Conservation (phyloP, 2,113 vertebrate species). For the Anthoscopus minutus region DNA sequence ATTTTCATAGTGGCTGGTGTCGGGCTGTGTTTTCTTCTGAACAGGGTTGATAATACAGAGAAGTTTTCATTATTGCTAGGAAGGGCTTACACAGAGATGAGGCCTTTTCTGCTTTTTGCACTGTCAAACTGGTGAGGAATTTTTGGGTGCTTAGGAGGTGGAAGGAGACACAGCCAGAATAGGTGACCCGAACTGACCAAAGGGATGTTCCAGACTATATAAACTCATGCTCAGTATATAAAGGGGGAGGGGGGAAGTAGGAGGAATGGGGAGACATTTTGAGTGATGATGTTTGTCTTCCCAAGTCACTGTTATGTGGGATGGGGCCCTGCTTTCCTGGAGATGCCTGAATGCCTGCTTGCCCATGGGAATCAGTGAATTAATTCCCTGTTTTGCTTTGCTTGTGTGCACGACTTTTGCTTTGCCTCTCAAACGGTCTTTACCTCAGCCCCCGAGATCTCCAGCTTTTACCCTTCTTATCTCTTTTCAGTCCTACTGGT, state of each 20-base stretch:
- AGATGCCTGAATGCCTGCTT: neutral
- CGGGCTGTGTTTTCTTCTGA: neutral
- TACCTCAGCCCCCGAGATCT: neutral
- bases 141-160: neutral
- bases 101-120: neutral
- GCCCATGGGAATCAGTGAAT: neutral
- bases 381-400: neutral
- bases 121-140: neutral
- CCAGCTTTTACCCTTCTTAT: neutral
- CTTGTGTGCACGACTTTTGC: neutral
- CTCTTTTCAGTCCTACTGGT: neutral
- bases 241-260: neutral
- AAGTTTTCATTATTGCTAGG: neutral
- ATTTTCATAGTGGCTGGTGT: neutral
- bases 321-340: neutral
- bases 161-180: neutral
- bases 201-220: neutral
- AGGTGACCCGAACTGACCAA: neutral
- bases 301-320: accelerated
- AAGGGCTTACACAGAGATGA: neutral
- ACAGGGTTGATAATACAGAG: neutral
- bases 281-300: neutral
- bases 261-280: neutral
- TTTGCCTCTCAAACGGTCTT: neutral
- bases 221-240: neutral